Percentiles rank a stretch among this genome's conserved stretches.
Conservation (phyloP, 2,888 invertebrate species). For the Campoletis raptor region DNA sequence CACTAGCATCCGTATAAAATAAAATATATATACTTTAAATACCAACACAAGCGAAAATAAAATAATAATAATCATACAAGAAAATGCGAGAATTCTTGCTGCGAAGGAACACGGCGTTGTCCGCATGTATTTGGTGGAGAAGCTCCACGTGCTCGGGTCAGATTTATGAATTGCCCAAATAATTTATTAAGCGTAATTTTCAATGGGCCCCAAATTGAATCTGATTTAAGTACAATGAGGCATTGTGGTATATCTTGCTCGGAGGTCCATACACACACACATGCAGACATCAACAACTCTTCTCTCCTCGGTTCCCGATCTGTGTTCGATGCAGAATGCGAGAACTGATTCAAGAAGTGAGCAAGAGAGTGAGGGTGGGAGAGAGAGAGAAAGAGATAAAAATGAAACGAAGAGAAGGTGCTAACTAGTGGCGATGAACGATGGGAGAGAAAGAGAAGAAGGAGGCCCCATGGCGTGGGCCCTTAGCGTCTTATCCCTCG, state of each 20-base stretch:
- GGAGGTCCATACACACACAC: slow-evolving; percentile 50
- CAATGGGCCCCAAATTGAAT: slow-evolving; percentile 85
- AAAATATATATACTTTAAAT: slow-evolving; percentile 12
- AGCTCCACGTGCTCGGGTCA: slow-evolving; percentile 67
- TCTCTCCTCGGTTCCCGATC: slow-evolving; percentile 31
- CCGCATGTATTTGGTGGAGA: slow-evolving; percentile 32
- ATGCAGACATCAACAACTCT: neutral
- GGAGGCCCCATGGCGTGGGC: slow-evolving; percentile 69
- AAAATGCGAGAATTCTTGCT: neutral
- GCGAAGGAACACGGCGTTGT: slow-evolving; percentile 32
- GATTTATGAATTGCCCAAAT: slow-evolving; percentile 85
- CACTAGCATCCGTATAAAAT: slow-evolving; percentile 5
- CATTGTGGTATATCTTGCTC: slow-evolving; percentile 78
- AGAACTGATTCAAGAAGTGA: slow-evolving; percentile 80
- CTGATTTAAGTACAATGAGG: slow-evolving; percentile 85
- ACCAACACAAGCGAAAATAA: slow-evolving; percentile 13
- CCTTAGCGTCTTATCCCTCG: slow-evolving; percentile 46
- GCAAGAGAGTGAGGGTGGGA: slow-evolving; percentile 61
- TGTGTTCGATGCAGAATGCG: slow-evolving; percentile 76
- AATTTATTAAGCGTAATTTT: slow-evolving; percentile 85
- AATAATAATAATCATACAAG: slow-evolving; percentile 53
- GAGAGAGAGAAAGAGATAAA: slow-evolving; percentile 32
- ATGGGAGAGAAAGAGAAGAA: slow-evolving; percentile 43
- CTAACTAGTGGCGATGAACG: slow-evolving; percentile 80
- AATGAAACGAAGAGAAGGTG: slow-evolving; percentile 77